These are phyloP conservation scores for Penaeus vannamei DNA, from an alignment of 1,140 invertebrate species.

Conservation along the genomic window DNA sequence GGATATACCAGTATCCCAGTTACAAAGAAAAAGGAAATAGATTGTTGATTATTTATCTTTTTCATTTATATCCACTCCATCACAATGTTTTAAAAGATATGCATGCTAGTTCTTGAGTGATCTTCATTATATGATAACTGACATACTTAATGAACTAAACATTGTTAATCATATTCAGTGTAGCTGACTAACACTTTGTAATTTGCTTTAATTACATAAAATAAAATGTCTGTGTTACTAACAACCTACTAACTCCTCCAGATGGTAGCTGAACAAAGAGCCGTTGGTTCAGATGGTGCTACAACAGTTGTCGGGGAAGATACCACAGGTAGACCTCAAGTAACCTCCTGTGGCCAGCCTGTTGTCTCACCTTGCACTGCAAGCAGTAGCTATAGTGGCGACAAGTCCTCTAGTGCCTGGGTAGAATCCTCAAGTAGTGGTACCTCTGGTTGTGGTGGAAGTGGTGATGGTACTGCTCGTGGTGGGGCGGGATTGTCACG, in stretches of 20 bases:
- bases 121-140: too few relatives aligned
- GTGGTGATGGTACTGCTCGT: slow-evolving; percentile 51
- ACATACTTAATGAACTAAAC: too few relatives aligned
- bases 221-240: background rate
- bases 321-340: slow-evolving; percentile 58
- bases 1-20: too few relatives aligned
- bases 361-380: slow-evolving; percentile 55
- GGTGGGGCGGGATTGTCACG: slow-evolving; percentile 29
- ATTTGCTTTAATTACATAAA: too few relatives aligned
- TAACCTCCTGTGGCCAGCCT: slow-evolving; percentile 47
- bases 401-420: slow-evolving; percentile 57
- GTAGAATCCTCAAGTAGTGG: slow-evolving; percentile 59
- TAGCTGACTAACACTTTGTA: too few relatives aligned
- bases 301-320: slow-evolving; percentile 55
- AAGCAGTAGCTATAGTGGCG: slow-evolving; percentile 58
- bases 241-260: slow-evolving; percentile 26
- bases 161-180: too few relatives aligned
- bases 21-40: too few relatives aligned
- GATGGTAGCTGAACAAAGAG: slow-evolving; percentile 57
- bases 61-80: too few relatives aligned
- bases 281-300: slow-evolving; percentile 56
- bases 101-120: too few relatives aligned
- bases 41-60: too few relatives aligned
- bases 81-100: too few relatives aligned
- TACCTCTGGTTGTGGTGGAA: slow-evolving; percentile 48